Evolutionary conservation across 2,888 invertebrate species (phyloP).

Genomic region (Torymus tubicola): DNA sequence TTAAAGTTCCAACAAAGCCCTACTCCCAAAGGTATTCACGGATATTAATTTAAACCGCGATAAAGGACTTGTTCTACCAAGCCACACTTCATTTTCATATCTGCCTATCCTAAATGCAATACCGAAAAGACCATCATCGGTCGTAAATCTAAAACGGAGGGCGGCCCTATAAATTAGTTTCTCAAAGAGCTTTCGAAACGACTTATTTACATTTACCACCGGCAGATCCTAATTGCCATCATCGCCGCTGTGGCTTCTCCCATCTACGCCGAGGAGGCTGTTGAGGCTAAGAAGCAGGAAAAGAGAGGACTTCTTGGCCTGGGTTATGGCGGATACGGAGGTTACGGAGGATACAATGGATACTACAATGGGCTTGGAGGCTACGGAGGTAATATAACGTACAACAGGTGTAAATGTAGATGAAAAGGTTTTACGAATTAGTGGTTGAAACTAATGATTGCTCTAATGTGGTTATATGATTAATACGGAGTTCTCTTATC

Average conservation of each 20-base stretch:
- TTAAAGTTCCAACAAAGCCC: background rate
- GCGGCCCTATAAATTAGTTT: too few species aligned
- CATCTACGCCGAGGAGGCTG: constrained; percentile 60
- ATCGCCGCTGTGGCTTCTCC: constrained; percentile 65
- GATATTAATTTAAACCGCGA: too few species aligned
- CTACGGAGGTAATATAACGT: background rate
- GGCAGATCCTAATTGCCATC: constrained; percentile 58
- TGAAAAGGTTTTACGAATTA: too few species aligned
- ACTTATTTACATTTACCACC: constrained; percentile 36
- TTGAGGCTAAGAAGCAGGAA: constrained; percentile 65
- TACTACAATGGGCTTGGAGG: constrained; percentile 10
- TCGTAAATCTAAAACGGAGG: too few species aligned
- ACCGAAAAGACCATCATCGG: too few species aligned
- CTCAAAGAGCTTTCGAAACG: background rate
- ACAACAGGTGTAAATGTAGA: too few species aligned
- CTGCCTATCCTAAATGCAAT: too few species aligned
- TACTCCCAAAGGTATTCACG: background rate
- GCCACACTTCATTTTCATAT: too few species aligned
- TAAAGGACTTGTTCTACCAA: background rate
- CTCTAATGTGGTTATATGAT: too few species aligned
- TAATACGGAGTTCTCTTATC: too few species aligned
- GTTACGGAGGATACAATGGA: background rate
- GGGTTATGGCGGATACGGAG: constrained; percentile 37
- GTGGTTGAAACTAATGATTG: too few species aligned
- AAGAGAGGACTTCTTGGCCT: constrained; percentile 66